A percentile compares a stretch with the other conserved stretches of the same genome.
These are phyloP conservation scores for Adelosebastes latens DNA, from an alignment of 2,797 vertebrate genomes.

Conservation along the genomic window DNA sequence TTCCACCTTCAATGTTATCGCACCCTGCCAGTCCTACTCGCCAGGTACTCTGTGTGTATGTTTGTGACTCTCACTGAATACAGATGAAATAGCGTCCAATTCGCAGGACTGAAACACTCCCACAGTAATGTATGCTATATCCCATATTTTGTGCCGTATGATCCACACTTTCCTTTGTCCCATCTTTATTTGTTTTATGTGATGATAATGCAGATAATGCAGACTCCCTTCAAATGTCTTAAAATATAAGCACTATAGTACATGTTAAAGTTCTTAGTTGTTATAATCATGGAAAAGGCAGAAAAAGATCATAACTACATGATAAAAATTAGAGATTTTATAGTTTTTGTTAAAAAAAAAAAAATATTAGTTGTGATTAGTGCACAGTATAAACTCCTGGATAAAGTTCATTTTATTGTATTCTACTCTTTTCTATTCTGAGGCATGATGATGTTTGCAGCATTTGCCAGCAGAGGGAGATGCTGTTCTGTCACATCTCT, in stretches of 20 bases:
- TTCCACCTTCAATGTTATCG: conserved; percentile 50
- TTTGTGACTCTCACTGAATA: conserved; percentile 27
- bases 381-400: background rate
- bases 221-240: background rate
- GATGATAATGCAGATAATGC: background rate
- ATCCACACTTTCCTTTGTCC: background rate
- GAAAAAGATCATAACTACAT: background rate
- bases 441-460: conserved; percentile 17
- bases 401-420: background rate
- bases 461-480: conserved; percentile 72
- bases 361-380: background rate
- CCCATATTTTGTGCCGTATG: background rate
- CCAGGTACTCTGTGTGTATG: conserved; percentile 38
- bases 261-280: background rate
- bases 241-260: background rate
- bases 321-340: background rate
- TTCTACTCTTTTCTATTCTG: conserved; percentile 9
- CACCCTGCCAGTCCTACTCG: conserved; percentile 54
- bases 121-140: background rate
- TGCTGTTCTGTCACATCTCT: conserved; percentile 42
- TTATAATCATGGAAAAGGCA: background rate
- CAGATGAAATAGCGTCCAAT: conserved; percentile 22
- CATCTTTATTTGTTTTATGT: background rate
- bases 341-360: background rate
- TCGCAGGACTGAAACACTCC: background rate